A percentile compares a stretch with the other conserved stretches of the same genome.
phyloP scores from a whole-genome alignment of 2,888 invertebrate genomes.

The Synergus laeviventris region DNA sequence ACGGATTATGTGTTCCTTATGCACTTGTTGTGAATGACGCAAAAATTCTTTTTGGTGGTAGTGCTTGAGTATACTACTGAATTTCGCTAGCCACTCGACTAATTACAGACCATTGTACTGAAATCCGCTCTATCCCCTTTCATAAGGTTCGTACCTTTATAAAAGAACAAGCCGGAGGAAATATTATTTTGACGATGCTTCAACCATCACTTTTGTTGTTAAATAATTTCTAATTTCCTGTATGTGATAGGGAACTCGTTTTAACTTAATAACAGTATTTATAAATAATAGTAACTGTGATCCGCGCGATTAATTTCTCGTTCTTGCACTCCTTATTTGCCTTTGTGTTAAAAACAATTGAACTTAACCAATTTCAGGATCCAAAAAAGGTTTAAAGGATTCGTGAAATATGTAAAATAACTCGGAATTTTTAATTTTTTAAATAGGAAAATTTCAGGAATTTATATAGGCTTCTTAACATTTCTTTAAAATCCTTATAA shows the following conservation, averaged over 20 bases:
- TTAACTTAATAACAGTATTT: background rate
- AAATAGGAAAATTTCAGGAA: too few species aligned
- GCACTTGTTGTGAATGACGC: constrained; percentile 44
- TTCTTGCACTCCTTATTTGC: too few species aligned
- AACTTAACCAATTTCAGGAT: too few species aligned
- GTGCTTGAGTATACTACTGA: constrained; percentile 47
- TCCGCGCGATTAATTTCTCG: too few species aligned
- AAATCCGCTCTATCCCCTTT: constrained; percentile 61
- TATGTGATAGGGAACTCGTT: background rate
- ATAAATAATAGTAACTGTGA: too few species aligned
- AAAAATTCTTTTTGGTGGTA: constrained; percentile 40
- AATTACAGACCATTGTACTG: constrained; percentile 72
- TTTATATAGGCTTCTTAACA: too few species aligned
- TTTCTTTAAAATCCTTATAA: too few species aligned
- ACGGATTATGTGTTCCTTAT: background rate
- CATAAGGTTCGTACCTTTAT: constrained; percentile 58
- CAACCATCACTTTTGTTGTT: background rate
- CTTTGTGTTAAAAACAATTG: too few species aligned
- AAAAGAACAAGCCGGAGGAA: constrained; percentile 43
- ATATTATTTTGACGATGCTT: background rate
- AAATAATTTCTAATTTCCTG: background rate
- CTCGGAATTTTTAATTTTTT: too few species aligned
- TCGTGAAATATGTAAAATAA: too few species aligned
- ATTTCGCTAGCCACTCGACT: constrained; percentile 67
- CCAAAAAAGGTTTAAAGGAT: too few species aligned